Conservation (phyloP, 2,888 invertebrate species). For the Papilio demoleus region DNA sequence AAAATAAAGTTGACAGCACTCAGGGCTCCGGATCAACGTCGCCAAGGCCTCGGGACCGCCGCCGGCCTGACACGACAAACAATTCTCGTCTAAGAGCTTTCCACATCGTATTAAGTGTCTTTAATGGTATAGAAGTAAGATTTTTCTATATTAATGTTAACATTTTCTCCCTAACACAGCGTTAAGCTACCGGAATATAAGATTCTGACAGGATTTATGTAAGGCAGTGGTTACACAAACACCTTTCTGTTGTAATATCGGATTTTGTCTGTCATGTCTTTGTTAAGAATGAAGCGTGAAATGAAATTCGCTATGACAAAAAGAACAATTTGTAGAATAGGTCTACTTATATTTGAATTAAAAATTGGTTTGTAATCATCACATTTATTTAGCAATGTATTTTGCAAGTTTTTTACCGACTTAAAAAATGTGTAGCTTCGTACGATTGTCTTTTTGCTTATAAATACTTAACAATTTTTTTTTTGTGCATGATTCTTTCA, state of each 20-base stretch:
- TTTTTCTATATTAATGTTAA: conserved; percentile 23
- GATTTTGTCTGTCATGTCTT: conserved; percentile 9
- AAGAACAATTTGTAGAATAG: not conserved
- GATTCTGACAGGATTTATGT: conserved; percentile 15
- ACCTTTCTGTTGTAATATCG: conserved; percentile 3
- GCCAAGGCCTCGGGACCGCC: conserved; percentile 44
- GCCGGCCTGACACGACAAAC: conserved; percentile 61
- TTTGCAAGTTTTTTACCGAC: not conserved
- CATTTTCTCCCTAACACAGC: not conserved
- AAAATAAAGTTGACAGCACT: conserved; percentile 71
- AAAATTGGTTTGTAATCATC: not conserved
- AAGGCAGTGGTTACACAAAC: conserved; percentile 12
- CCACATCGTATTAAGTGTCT: conserved; percentile 40
- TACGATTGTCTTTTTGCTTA: conserved; percentile 44
- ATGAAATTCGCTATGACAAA: conserved; percentile 8
- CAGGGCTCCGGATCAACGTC: conserved; percentile 49
- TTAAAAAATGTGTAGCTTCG: conserved; percentile 49
- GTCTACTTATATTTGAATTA: not conserved
- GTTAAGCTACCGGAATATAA: conserved; percentile 6
- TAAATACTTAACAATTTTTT: not conserved
- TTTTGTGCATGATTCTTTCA: not conserved
- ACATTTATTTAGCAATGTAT: not conserved
- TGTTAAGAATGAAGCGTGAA: conserved; percentile 10
- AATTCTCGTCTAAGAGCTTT: conserved; percentile 62
- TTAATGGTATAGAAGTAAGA: conserved; percentile 20